These are phyloP conservation scores for Acanthochromis polyacanthus DNA, from an alignment of 2,113 vertebrate species.

Conservation along the genomic window DNA sequence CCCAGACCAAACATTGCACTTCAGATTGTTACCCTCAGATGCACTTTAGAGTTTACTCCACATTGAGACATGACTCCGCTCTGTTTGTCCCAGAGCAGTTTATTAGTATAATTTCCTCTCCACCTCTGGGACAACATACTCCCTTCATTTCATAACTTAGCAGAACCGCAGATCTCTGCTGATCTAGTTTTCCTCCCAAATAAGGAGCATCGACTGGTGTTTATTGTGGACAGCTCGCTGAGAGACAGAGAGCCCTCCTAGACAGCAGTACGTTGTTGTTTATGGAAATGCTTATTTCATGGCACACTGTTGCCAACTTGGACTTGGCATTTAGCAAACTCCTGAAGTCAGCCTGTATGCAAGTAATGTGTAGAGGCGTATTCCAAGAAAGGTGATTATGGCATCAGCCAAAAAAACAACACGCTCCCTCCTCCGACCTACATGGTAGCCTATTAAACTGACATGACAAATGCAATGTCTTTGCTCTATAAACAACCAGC, in stretches of 20 bases:
- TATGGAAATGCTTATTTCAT: slow-evolving; percentile 39
- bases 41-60: slow-evolving; percentile 38
- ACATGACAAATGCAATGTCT: slow-evolving; percentile 64
- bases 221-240: slow-evolving; percentile 9
- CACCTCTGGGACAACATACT: slow-evolving; percentile 54
- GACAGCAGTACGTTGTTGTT: slow-evolving; percentile 21
- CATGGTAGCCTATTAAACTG: slow-evolving; percentile 63
- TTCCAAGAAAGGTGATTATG: slow-evolving; percentile 48
- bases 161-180: slow-evolving; percentile 15
- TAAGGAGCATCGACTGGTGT: slow-evolving; percentile 5
- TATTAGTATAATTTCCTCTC: slow-evolving; percentile 66
- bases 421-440: slow-evolving; percentile 37
- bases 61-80: slow-evolving; percentile 25
- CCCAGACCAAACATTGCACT: slow-evolving; percentile 50
- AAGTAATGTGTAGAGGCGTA: slow-evolving; percentile 39
- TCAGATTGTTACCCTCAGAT: slow-evolving; percentile 44
- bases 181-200: slow-evolving; percentile 26
- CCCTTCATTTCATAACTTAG: slow-evolving; percentile 55
- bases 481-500: slow-evolving; percentile 61
- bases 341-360: slow-evolving; percentile 10
- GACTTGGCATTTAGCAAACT: slow-evolving; percentile 29
- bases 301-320: slow-evolving; percentile 11
- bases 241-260: neutral
- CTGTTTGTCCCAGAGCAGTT: slow-evolving; percentile 64
- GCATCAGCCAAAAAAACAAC: slow-evolving; percentile 47